phyloP scores from a whole-genome alignment of 2,797 vertebrate genomes.

The Pangasius macronema region DNA sequence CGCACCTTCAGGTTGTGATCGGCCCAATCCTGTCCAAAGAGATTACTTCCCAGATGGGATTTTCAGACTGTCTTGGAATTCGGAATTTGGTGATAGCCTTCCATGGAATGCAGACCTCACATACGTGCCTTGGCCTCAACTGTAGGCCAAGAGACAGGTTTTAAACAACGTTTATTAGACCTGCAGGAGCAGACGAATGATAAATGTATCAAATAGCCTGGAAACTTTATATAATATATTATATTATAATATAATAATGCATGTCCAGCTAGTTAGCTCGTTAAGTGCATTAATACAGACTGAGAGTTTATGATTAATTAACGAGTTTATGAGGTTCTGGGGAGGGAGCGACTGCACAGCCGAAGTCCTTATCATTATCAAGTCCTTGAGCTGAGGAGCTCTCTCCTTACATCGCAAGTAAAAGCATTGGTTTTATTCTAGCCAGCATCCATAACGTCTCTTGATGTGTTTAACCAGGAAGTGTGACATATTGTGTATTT shows the following conservation, averaged over 20 bases:
- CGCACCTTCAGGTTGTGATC: neutral
- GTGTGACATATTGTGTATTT: neutral
- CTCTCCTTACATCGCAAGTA: no score
- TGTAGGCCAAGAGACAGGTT: neutral
- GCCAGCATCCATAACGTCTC: no score
- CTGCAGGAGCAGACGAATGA: neutral
- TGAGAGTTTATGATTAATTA: no score
- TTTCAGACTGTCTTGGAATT: constrained; percentile 7
- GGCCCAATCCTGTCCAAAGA: neutral
- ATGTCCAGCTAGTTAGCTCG: neutral
- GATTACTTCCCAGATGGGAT: neutral
- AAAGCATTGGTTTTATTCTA: no score
- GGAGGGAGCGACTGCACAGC: no score
- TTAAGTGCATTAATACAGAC: neutral
- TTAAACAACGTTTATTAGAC: neutral
- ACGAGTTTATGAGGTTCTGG: neutral
- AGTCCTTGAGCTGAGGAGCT: no score
- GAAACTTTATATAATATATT: neutral
- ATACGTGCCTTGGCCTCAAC: neutral
- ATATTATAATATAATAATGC: neutral
- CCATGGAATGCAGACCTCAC: neutral
- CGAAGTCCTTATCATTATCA: no score
- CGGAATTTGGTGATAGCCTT: neutral
- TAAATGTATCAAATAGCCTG: neutral
- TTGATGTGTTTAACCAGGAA: no score